Base-by-base conservation (phyloP, 2,888 invertebrate genomes). In the Trichogramma evanescens region DNA sequence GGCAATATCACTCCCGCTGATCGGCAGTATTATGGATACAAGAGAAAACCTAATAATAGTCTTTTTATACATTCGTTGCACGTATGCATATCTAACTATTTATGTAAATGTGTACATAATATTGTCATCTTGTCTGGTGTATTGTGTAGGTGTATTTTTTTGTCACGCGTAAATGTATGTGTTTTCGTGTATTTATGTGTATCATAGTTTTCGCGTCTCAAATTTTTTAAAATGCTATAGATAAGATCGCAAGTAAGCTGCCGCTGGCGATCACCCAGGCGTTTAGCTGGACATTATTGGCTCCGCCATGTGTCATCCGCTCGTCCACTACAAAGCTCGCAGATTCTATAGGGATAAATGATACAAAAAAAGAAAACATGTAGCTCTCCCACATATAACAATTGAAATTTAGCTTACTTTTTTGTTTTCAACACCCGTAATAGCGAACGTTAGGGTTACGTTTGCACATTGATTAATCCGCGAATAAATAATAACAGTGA, bases 191-290 rank as follows among this genome's bases (percentile, higher is more conserved):
- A 50, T 40, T 53, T 56, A 38, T 42, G 49, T 56, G 7, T 9
- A 50, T 13, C 51, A 46, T 49, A 54, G 46, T 50, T 45, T 41
- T 40, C 44, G 51, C 13, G 41, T 63, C 13, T 13, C 13, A 13
- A 13, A 13, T 54, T 60, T 46, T 67, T 69, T 72, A 73, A 69
- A 70, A 67, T 57, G 64, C 62, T 70, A 72, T 56, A 67, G 68
- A 74, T 71, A 76, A 70, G 67, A 76, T 72, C 69, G 66, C 67
- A 70, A 77, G 69, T 70, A 75, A 70, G 69, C 75, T 67, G 67
- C 72, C 71, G 72, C 76, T 67, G 70, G 72, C 69, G 72, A 69
- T 71, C 72, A 75, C 70, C 13, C 13, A 13, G 70, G 71, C 67
- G 71, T 13, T 13, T 13, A 74, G 71, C 71, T 73, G 74, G 72